Base-by-base conservation (phyloP, 1,140 invertebrate genomes). In the Matsumurasca onukii region DNA sequence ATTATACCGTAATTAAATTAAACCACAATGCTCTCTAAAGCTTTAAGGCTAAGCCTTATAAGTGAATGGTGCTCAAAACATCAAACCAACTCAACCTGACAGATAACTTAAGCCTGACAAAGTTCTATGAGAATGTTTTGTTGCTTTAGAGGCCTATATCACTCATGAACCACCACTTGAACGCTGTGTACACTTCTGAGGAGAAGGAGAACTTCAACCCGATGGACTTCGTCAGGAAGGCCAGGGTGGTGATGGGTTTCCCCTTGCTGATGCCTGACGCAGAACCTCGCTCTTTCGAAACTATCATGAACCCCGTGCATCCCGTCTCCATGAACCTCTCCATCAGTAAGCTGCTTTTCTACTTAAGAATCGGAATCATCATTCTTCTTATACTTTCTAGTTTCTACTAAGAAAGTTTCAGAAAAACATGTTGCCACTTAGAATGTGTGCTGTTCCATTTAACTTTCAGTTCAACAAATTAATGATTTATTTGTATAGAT, bases 231-330 rank as follows among this genome's bases (percentile, higher is more conserved):
- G 13, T 25, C 24, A 59, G 24, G 25, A 22, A 59, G 30, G 25
- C 55, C 2, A 59, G 55, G n/a, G 55, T 13, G 9, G 55, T 59
- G 12, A 24, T 59, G 15, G 55, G 55, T 59, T 59, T 59, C 25
- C 55, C 55, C 9, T 12, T 59, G 25, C 24, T 59, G 15, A 22
- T 59, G 15, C 3, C 25, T 2, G 30, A 59, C n/a, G 30, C 30
- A 27, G 55, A 59, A 27, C 25, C 22, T 29, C 55, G 55, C 5
- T 59, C 55, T 27, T 59, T 59, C n/a, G 55, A 59, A 59, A 59
- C 55, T 27, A 27, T 59, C 25, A 59, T 59, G 55, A 59, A 27
- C 25, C 25, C 22, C 3, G 9, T 59, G 25, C 15, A 59, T 29
- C 55, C 55, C 12, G 24, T 59, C 25, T 27, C 25, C 9, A 27